Evolutionary conservation across 1,140 invertebrate species (phyloP).

Genomic region (Subanguina moxae): DNA sequence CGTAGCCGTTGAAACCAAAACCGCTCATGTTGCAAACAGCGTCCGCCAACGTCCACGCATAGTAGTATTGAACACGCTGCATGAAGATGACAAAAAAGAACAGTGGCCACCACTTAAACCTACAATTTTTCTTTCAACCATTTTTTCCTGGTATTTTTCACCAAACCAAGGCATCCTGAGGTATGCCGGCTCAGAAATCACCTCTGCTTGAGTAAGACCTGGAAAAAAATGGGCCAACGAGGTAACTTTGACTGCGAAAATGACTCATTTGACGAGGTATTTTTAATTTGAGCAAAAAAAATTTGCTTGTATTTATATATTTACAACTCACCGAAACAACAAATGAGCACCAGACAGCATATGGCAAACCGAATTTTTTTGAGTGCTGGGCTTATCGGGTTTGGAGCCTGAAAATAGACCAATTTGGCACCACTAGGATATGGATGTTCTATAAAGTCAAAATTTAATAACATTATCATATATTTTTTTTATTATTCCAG

Average conservation of each 20-base stretch:
- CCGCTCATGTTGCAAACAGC: constrained; percentile 88
- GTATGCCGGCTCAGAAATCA: constrained; percentile 3
- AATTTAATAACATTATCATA: too few species aligned
- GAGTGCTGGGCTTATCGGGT: constrained; percentile 9
- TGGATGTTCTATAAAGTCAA: too few species aligned
- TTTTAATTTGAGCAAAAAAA: too few species aligned
- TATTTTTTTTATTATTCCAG: too few species aligned
- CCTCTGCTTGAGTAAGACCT: constrained; percentile 12
- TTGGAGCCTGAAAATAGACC: background rate
- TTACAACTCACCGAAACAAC: constrained; percentile 14
- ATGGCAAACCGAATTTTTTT: constrained; percentile 28
- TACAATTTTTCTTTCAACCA: too few species aligned
- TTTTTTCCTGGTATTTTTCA: too few species aligned
- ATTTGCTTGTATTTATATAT: too few species aligned
- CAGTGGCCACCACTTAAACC: constrained; percentile 21
- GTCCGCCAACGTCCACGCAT: constrained; percentile 78
- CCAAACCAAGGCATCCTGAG: constrained; percentile 16
- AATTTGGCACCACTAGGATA: too few species aligned
- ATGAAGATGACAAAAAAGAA: constrained; percentile 37
- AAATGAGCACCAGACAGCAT: constrained; percentile 16
- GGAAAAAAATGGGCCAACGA: too few species aligned
- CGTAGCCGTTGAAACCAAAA: constrained; percentile 63
- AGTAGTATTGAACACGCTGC: constrained; percentile 83
- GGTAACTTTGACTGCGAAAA: too few species aligned
- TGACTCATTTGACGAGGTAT: too few species aligned